Conservation (phyloP, 2,113 vertebrate species). For the Anser cygnoides region DNA sequence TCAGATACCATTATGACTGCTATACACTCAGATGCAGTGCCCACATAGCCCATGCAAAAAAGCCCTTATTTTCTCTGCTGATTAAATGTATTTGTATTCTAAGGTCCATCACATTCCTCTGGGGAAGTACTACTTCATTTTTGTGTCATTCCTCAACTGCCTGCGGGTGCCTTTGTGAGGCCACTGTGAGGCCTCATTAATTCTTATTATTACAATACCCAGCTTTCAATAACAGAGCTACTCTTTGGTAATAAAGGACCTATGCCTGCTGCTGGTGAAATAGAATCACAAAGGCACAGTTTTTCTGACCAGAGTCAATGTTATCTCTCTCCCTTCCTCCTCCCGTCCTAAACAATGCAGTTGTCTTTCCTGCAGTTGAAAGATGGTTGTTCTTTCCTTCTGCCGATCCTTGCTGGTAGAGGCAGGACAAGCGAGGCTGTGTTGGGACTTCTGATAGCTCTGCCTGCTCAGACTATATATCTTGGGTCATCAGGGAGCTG, state of each 20-base stretch:
- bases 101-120: neutral
- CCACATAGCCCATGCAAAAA: neutral
- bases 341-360: neutral
- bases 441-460: neutral
- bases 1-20: neutral
- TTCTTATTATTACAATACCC: neutral
- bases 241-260: neutral
- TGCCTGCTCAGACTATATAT: neutral
- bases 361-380: neutral
- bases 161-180: neutral
- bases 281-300: neutral
- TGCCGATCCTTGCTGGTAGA: neutral
- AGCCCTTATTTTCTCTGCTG: neutral
- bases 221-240: neutral
- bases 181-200: neutral
- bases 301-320: neutral
- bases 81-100: slow-evolving; percentile 25
- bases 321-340: neutral
- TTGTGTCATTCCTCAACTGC: neutral
- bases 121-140: neutral
- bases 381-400: neutral
- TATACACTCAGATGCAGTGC: neutral
- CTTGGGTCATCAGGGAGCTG: neutral
- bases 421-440: neutral
- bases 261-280: neutral